Conservation (phyloP, 2,113 vertebrate species). For the Notarius lentiginosus region DNA sequence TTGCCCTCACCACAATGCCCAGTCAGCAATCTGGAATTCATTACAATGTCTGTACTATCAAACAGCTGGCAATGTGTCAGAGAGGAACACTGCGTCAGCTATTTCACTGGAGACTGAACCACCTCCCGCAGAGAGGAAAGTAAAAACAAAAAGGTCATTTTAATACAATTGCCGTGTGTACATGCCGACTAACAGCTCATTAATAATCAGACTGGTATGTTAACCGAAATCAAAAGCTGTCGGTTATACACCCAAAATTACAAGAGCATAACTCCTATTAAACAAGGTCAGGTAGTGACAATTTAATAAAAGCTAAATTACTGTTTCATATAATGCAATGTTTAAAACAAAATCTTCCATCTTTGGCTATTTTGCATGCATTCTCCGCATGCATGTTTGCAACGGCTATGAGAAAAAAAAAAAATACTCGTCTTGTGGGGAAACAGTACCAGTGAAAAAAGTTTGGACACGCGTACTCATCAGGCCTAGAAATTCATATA, state of each 20-base stretch:
- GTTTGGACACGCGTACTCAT: no score
- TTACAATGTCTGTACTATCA: slow-evolving; percentile 82
- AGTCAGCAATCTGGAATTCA: slow-evolving; percentile 86
- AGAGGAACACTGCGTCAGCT: slow-evolving; percentile 75
- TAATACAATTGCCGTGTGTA: not conserved
- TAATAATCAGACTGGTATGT: not conserved
- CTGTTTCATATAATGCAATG: not conserved
- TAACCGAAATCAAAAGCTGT: not conserved
- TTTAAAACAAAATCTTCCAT: not conserved
- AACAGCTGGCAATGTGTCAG: slow-evolving; percentile 65
- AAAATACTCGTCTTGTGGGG: not conserved
- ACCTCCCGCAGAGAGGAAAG: not conserved
- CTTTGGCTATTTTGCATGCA: not conserved
- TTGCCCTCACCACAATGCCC: slow-evolving; percentile 57
- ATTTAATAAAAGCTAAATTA: not conserved
- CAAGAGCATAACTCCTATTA: not conserved
- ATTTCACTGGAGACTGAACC: slow-evolving; percentile 69
- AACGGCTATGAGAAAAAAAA: not conserved
- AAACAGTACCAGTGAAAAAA: not conserved
- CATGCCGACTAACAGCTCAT: not conserved
- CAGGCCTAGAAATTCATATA: no score
- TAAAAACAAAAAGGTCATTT: slow-evolving; percentile 21
- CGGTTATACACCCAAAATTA: not conserved
- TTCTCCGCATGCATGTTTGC: not conserved
- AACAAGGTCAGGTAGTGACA: not conserved